Percentiles rank a stretch among this genome's conserved stretches.
phyloP scores from a whole-genome alignment of 2,113 vertebrate genomes.

The Antechinus stuartii region DNA sequence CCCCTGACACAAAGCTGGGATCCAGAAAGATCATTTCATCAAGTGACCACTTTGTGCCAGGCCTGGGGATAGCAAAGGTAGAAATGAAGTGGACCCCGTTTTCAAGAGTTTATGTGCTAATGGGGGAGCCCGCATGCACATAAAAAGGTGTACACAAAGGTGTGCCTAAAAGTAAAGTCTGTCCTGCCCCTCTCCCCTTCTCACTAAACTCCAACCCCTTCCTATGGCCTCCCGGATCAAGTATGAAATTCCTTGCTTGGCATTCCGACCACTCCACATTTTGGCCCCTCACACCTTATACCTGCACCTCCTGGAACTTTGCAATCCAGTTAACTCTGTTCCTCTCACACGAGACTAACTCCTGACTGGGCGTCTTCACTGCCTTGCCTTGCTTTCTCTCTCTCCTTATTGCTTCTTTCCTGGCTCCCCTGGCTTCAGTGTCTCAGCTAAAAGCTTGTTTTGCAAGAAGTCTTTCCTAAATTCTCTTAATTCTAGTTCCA shows the following conservation, averaged over 20 bases:
- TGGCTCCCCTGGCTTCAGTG: background rate
- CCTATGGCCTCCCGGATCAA: background rate
- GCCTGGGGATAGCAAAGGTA: background rate
- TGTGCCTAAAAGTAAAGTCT: no score
- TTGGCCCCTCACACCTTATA: background rate
- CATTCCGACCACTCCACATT: background rate
- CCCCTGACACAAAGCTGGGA: background rate
- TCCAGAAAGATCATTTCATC: background rate
- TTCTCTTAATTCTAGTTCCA: background rate
- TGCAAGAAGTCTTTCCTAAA: no score
- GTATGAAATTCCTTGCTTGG: background rate
- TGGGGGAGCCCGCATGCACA: background rate
- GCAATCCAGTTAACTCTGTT: background rate
- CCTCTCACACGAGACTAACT: background rate
- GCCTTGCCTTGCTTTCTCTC: background rate
- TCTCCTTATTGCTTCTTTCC: background rate
- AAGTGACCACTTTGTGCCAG: background rate
- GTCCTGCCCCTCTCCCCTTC: background rate
- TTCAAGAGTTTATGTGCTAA: background rate
- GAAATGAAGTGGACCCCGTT: background rate
- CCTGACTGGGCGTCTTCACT: background rate
- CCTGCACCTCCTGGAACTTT: background rate
- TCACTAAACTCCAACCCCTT: background rate
- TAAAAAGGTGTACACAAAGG: background rate
- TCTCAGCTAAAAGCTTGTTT: background rate